These are phyloP conservation scores for Atrina japonica DNA, from an alignment of 2,888 invertebrate genomes.

Conservation along the genomic window DNA sequence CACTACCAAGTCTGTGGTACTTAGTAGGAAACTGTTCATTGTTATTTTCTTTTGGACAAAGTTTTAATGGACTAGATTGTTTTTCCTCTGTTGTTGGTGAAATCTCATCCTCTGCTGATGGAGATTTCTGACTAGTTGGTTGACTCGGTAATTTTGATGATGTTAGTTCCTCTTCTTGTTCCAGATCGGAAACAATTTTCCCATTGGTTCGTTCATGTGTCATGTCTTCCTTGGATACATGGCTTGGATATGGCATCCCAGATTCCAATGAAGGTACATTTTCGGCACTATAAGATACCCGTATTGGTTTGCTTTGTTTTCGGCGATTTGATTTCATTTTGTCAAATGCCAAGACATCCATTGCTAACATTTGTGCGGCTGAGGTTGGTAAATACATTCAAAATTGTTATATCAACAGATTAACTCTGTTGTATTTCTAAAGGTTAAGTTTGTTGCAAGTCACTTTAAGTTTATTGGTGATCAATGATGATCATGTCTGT, in stretches of 20 bases:
- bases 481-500: too few species aligned
- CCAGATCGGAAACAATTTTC: slow-evolving; percentile 52
- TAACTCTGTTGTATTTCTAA: background rate
- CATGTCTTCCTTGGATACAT: slow-evolving; percentile 35
- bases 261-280: slow-evolving; percentile 47
- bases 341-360: slow-evolving; percentile 59
- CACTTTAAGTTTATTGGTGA: too few species aligned
- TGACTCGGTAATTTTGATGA: slow-evolving; percentile 49
- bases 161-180: slow-evolving; percentile 62
- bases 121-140: slow-evolving; percentile 48
- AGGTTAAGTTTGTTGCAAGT: too few species aligned
- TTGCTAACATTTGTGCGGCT: slow-evolving; percentile 46
- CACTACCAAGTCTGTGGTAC: slow-evolving; percentile 91
- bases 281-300: slow-evolving; percentile 62
- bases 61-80: slow-evolving; percentile 13
- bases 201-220: slow-evolving; percentile 22
- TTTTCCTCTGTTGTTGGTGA: slow-evolving; percentile 21
- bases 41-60: slow-evolving; percentile 15
- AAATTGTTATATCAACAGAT: background rate
- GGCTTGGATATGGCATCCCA: slow-evolving; percentile 44
- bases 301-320: slow-evolving; percentile 77
- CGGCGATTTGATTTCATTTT: slow-evolving; percentile 73
- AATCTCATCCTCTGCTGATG: slow-evolving; percentile 10
- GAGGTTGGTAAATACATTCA: slow-evolving; percentile 42
- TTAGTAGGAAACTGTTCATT: slow-evolving; percentile 73